phyloP scores from a whole-genome alignment of 2,797 vertebrate species.

The Poecilia picta region DNA sequence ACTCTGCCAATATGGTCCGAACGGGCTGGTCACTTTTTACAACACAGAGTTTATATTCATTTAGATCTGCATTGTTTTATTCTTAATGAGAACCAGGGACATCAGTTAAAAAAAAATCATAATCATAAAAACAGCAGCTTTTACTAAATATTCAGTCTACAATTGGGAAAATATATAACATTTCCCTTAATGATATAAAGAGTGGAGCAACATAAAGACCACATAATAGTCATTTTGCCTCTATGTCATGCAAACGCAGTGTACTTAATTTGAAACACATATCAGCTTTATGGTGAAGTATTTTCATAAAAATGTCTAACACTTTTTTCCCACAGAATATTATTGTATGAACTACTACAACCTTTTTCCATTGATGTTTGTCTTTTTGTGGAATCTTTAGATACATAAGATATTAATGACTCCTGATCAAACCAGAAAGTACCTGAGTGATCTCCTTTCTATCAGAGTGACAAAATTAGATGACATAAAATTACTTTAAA shows the following conservation, averaged over 20 bases:
- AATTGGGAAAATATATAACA: background rate
- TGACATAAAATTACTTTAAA: background rate
- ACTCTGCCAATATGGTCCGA: conserved; percentile 2
- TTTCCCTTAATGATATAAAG: background rate
- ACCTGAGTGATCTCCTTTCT: background rate
- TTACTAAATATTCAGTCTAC: background rate
- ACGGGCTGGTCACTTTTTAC: background rate
- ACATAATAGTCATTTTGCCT: background rate
- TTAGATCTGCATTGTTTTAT: conserved; percentile 5
- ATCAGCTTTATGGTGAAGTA: background rate
- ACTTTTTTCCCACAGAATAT: background rate
- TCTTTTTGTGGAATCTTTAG: background rate
- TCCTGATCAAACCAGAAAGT: background rate
- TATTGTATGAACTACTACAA: background rate
- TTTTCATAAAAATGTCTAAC: background rate
- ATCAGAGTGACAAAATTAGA: background rate
- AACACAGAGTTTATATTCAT: conserved; percentile 5
- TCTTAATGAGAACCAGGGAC: conserved; percentile 10
- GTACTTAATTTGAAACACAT: background rate
- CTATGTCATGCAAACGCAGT: background rate
- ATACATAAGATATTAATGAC: background rate
- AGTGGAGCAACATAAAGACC: background rate
- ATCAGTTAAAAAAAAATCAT: conserved; percentile 6
- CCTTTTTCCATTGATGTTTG: background rate
- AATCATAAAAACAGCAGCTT: background rate